Evolutionary conservation across 2,113 vertebrate species (phyloP), one percentile per base, ranked within the genome.

Genomic region (Aptenodytes forsteri): DNA sequence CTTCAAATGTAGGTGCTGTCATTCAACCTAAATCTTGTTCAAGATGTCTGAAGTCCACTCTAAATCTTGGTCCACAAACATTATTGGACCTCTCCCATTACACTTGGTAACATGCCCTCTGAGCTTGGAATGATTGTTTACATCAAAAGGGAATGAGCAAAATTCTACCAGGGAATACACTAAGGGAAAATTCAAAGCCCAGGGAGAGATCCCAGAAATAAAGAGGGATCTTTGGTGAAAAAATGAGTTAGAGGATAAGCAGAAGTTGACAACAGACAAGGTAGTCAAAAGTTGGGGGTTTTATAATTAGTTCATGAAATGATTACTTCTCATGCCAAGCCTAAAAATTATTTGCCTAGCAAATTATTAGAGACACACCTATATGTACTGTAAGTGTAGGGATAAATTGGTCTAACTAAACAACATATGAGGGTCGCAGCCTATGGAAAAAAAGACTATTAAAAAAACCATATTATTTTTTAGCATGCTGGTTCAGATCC

Each of bases 281-380:
- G 5, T 50, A 56, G 27, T 38, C 1, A 50, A 42, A 81, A 47
- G 2, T 12, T 77, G 9, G 0, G 0, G 0, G 0, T 58, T 76
- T 77, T 26, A 46, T 7, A 69, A 27, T 54, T 58, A 80, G 38
- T 34, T 67, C 2, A 64, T 54, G 2, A 54, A 81, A 5, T 73
- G 7, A 49, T 42, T 73, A 20, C 16, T 81, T 72, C 11, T 73
- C 26, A 50, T 20, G 15, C 34, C 82, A 66, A 73, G 20, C 12
- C 14, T 67, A 66, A 82, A 78, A 64, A 76, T 50, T 0, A 50
- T 42, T 88, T 75, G 9, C 52, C 23, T 61, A 62, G 18, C 1
- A 46, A 84, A 87, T 75, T 82, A 47, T 78, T 36, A 42, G 9
- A 70, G 10, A 76, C 29, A 73, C 3, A 55, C 2, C 8, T 61